Evolutionary conservation across 2,888 invertebrate genomes (phyloP), one percentile per base, ranked within the genome.

Genomic region (Ephialtes manifestator): DNA sequence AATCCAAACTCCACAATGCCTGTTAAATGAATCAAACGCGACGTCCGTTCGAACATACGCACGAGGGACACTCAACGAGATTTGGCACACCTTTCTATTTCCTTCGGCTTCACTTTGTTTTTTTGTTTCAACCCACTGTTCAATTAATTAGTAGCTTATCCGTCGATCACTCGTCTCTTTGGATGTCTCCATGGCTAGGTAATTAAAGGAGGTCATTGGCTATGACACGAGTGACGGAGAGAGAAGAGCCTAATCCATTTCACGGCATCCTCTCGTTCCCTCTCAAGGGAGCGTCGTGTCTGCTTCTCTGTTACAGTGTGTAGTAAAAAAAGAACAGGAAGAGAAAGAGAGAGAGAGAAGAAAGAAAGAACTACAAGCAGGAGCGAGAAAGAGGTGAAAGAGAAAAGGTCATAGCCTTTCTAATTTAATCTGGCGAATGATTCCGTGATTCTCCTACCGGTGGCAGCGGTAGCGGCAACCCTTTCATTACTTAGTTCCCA

Each of bases 351-450:
- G 51, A 35, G 76, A 68, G 31, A 74, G 78, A 68, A 74, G 24
- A n/a, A 24, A 86, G 53, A 72, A 70, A 72, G 55, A 35, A 80
- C 60, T 71, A 20, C 74, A 71, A 86, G 31, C n/a, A 31, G 28
- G 31, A 84, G 75, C 74, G 65, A 76, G 63, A 80, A 85, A 83
- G 77, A 78, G 77, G 76, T 58, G 68, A 79, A 79, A 71, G 80
- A 81, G 82, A 78, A 92, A 92, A 92, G 92, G 92, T 92, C 92
- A 90, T 92, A 92, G 91, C 91, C 92, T 94, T 93, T 93, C 93
- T 94, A 93, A 94, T 94, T 94, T 93, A 94, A 94, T 94, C 93
- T 93, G 92, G 92, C 92, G 93, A 93, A 94, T 94, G 93, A 94
- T 94, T 94, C 92, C 94, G 94, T 93, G 94, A 94, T 93, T 94